Evolutionary conservation across 2,797 vertebrate species (phyloP).

Genomic region (Rallus crepitans): DNA sequence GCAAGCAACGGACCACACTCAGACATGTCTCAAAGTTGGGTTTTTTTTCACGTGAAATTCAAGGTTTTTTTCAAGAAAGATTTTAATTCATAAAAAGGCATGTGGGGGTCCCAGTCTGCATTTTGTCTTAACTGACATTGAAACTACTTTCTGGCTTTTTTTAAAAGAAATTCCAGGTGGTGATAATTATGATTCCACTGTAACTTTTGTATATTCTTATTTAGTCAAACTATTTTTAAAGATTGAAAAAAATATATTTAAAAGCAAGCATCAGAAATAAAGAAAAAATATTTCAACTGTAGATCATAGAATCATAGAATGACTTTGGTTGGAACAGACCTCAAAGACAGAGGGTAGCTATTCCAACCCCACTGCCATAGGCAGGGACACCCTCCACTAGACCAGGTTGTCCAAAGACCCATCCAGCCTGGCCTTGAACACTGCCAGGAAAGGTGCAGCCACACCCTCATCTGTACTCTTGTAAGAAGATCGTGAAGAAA

Average conservation of each 20-base stretch:
- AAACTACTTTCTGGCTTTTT: background rate
- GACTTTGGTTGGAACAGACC: too few species aligned
- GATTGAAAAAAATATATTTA: background rate
- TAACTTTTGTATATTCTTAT: background rate
- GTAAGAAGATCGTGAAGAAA: background rate
- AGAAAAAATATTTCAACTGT: background rate
- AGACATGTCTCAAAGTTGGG: background rate
- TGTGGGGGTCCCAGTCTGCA: accelerated
- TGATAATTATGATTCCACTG: background rate
- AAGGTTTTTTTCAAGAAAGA: background rate
- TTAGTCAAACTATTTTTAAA: background rate
- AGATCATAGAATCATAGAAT: background rate
- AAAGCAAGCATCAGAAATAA: background rate
- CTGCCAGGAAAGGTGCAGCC: too few species aligned
- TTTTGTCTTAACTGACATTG: background rate
- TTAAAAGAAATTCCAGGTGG: background rate
- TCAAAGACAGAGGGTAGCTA: too few species aligned
- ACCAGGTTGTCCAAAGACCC: too few species aligned
- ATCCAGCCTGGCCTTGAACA: too few species aligned
- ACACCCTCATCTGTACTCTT: background rate
- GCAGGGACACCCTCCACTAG: too few species aligned
- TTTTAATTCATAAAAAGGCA: background rate
- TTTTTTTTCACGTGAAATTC: background rate
- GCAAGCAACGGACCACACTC: background rate
- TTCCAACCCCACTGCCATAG: too few species aligned